These are phyloP conservation scores for Pelagia noctiluca DNA, from an alignment of 30 jellyfish, hydroid and myxozoan species.

Conservation along the genomic window DNA sequence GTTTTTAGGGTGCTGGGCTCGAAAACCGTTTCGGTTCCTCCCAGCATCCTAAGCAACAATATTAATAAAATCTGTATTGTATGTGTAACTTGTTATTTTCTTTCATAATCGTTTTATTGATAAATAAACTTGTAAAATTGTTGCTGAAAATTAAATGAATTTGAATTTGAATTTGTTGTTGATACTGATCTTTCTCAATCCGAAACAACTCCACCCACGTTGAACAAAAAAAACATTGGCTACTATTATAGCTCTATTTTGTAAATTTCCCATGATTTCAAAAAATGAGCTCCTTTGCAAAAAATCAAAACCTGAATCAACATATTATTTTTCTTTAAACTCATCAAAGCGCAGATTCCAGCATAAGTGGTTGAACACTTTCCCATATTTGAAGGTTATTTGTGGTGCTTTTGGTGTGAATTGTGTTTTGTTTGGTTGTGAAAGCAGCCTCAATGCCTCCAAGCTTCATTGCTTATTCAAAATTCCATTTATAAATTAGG, in stretches of 20 bases:
- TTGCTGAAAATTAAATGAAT: too few species aligned
- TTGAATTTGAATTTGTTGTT: too few species aligned
- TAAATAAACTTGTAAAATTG: too few species aligned
- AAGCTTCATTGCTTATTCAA: slow-evolving; percentile 20
- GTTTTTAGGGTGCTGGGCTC: too few species aligned
- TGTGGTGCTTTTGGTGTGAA: not conserved
- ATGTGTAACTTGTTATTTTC: too few species aligned
- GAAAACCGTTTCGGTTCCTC: too few species aligned
- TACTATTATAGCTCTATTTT: not conserved
- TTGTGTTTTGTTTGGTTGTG: slow-evolving; percentile 26
- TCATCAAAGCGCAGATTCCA: not conserved
- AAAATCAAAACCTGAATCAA: not conserved
- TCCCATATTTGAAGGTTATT: not conserved
- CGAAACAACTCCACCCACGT: too few species aligned
- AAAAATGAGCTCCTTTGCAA: not conserved
- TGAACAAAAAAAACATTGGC: not conserved
- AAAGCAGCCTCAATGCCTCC: slow-evolving; percentile 29
- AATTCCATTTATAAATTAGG: slow-evolving; percentile 12
- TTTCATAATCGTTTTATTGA: too few species aligned
- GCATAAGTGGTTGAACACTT: not conserved
- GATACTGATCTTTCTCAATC: too few species aligned
- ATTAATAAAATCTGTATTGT: too few species aligned
- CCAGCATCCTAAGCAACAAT: too few species aligned
- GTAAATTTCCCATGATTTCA: not conserved
- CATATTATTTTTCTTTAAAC: not conserved